Percentiles rank a stretch among this genome's conserved stretches.
Evolutionary conservation across 2,113 vertebrate genomes (phyloP).

Genomic region (Speoplatyrhinus poulsoni): DNA sequence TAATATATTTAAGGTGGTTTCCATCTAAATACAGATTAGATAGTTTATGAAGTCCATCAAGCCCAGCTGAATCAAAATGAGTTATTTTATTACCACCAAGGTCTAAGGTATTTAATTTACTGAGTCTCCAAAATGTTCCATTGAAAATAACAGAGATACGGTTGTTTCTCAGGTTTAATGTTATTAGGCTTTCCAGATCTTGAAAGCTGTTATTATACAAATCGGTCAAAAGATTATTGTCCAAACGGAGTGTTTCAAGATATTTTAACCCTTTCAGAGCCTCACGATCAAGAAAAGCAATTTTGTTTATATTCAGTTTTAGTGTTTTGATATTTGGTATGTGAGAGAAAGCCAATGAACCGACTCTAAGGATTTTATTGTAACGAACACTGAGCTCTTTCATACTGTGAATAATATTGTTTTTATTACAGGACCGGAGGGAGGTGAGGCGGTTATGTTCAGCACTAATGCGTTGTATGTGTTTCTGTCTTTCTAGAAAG

Average conservation of each 20-base stretch:
- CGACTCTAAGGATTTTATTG: slow-evolving; percentile 76
- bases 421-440: slow-evolving; percentile 42
- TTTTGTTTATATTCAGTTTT: slow-evolving; percentile 79
- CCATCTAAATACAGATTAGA: slow-evolving; percentile 79
- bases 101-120: slow-evolving; percentile 72
- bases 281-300: slow-evolving; percentile 65
- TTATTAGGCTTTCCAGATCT: slow-evolving; percentile 67
- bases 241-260: slow-evolving; percentile 77
- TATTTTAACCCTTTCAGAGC: slow-evolving; percentile 69
- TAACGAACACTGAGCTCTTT: slow-evolving; percentile 73
- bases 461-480: slow-evolving; percentile 41
- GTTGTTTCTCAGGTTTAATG: slow-evolving; percentile 83
- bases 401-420: fast-evolving
- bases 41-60: slow-evolving; percentile 73
- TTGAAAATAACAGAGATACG: slow-evolving; percentile 79
- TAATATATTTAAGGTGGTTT: slow-evolving; percentile 75
- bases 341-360: slow-evolving; percentile 58
- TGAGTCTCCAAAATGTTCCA: slow-evolving; percentile 65
- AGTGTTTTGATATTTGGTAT: slow-evolving; percentile 65
- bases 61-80: slow-evolving; percentile 52
- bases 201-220: slow-evolving; percentile 69
- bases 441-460: slow-evolving; percentile 76
- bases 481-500: background rate
- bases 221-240: slow-evolving; percentile 84
- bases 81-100: slow-evolving; percentile 82